Evolutionary conservation across 2,113 vertebrate genomes (phyloP), one percentile per base, ranked within the genome.

Genomic region (Solenodon paradoxus): DNA sequence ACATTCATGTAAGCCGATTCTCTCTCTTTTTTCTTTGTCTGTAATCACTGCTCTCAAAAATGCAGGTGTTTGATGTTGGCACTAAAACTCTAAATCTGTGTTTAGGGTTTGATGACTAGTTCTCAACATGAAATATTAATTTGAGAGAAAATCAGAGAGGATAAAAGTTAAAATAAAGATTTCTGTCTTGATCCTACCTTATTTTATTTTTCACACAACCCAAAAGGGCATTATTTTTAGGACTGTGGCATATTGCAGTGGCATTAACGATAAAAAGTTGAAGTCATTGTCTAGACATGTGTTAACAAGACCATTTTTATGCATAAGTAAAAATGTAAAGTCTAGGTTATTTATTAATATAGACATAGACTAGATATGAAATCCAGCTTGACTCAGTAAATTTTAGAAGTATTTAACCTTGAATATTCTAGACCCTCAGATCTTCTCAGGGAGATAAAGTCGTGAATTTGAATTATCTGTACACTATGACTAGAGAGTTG

Each of bases 61-160:
- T 61, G 16, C 82, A 93, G 69, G 59, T 93, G 53, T 53, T 90
- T 5, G 3, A 19, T 57, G 22, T 15, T 92, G 86, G 20, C 35
- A 38, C 57, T 88, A 55, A 45, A 80, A 57, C 49, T 92, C 35
- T 74, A 77, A 59, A 40, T 91, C 40, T 78, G 66, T 90, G 24
- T 61, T 83, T 87, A 64, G 35, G 28, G 12, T 79, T 94, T 88
- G 79, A 68, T 45, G 19, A 92, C 57, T 11, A 84, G n/a, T 79
- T 80, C 57, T 95, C 59, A 78, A 47, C 38, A n/a, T 80, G 38
- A 90, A 92, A 59, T 51, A 68, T 78, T 61, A 28, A 83, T 86
- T 91, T 90, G 9, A 42, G 69, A 84, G 22, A 32, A 89, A 94
- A 92, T 59, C 32, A 92, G 74, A 90, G 61, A 66, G 71, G n/a